phyloP scores from a whole-genome alignment of 2,888 invertebrate genomes.

The Lithosia quadra region DNA sequence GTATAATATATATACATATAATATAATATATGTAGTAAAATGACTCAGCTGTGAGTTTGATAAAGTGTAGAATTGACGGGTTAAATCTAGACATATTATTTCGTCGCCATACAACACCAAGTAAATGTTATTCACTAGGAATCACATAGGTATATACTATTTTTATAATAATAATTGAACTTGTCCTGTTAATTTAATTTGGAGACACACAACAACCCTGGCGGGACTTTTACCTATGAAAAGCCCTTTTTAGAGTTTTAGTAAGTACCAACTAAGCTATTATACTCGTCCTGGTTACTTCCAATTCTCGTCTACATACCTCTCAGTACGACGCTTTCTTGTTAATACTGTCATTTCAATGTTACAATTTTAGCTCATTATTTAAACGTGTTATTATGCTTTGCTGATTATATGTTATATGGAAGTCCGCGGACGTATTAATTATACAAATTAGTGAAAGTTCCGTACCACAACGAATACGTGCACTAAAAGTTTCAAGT shows the following conservation, averaged over 20 bases:
- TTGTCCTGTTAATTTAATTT: background rate
- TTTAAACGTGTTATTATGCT: conserved; percentile 7
- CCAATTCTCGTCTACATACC: too few relatives aligned
- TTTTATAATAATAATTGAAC: conserved; percentile 14
- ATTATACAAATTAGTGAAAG: background rate
- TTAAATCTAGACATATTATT: conserved; percentile 2
- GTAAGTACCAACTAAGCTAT: background rate
- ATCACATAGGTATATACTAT: conserved; percentile 2
- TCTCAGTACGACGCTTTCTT: background rate
- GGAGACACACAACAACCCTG: background rate
- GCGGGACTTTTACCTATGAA: background rate
- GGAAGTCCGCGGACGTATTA: background rate
- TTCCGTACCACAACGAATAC: conserved; percentile 5
- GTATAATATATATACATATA: too few relatives aligned
- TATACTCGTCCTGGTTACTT: background rate
- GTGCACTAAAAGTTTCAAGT: background rate
- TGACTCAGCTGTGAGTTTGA: background rate
- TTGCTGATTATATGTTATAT: background rate
- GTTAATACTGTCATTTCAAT: too few relatives aligned
- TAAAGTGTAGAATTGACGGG: conserved; percentile 5
- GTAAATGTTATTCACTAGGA: background rate
- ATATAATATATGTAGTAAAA: background rate
- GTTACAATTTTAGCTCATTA: conserved; percentile 2
- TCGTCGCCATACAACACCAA: background rate
- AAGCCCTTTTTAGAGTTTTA: background rate